phyloP scores from a whole-genome alignment of 53 echinoderm and acorn worm genomes.

The Zoroaster sp. region DNA sequence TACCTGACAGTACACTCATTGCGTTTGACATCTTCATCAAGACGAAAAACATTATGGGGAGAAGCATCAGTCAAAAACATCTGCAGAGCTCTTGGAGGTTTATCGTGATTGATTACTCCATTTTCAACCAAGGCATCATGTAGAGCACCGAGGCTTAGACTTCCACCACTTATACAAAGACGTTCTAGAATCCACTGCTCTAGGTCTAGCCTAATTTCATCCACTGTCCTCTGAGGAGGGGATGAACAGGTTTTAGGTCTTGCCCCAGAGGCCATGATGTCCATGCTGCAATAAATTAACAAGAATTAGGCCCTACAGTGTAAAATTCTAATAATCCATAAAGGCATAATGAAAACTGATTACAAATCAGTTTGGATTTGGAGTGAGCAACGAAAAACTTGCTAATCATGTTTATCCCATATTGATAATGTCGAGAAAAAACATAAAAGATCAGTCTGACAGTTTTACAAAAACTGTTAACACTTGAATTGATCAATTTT shows the following conservation, averaged over 20 bases:
- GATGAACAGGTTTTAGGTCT: neutral
- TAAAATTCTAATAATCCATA: too few relatives aligned
- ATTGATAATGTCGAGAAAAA: too few relatives aligned
- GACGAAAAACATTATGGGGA: neutral
- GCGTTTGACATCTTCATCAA: neutral
- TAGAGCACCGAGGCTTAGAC: neutral
- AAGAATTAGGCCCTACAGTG: too few relatives aligned
- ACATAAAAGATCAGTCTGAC: too few relatives aligned
- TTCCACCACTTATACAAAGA: conserved; percentile 1
- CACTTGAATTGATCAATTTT: too few relatives aligned
- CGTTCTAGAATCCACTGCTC: neutral
- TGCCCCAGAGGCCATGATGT: neutral
- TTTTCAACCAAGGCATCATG: neutral
- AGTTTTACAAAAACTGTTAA: too few relatives aligned
- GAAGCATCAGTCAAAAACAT: neutral
- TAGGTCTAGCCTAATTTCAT: neutral
- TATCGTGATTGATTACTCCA: neutral
- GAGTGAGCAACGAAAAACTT: too few relatives aligned
- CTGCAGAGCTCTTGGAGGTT: neutral
- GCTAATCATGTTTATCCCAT: too few relatives aligned
- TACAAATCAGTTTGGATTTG: too few relatives aligned
- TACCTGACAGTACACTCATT: conserved; percentile 33
- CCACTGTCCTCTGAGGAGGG: too few relatives aligned
- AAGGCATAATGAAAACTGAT: too few relatives aligned
- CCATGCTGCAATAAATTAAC: neutral